Conservation (phyloP, 2,888 invertebrate species). For the Stramonita haemastoma region DNA sequence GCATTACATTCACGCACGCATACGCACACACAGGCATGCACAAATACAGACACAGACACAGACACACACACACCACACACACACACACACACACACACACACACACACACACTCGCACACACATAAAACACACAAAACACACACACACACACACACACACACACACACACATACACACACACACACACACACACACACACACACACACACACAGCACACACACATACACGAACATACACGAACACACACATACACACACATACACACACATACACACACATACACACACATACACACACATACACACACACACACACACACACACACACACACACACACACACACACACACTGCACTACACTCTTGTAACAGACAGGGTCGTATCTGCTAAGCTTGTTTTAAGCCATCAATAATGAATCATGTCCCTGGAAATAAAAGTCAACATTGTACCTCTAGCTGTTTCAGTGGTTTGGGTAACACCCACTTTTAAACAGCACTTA, state of each 20-base stretch:
- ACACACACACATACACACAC: background rate
- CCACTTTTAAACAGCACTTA: too few species aligned
- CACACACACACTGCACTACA: background rate
- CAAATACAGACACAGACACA: background rate
- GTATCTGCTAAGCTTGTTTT: too few species aligned
- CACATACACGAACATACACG: background rate
- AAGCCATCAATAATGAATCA: too few species aligned
- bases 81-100: slow-evolving; percentile 4
- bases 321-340: background rate
- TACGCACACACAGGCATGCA: background rate
- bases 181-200: background rate
- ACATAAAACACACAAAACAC: background rate
- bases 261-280: background rate
- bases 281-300: background rate
- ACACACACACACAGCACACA: too few species aligned
- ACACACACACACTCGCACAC: background rate
- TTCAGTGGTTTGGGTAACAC: too few species aligned
- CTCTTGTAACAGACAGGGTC: too few species aligned
- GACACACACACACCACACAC: background rate
- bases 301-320: background rate
- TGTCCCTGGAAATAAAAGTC: too few species aligned
- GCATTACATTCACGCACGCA: too few species aligned
- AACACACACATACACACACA: background rate
- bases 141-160: background rate
- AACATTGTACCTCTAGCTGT: too few species aligned